Evolutionary conservation across 1,140 invertebrate genomes (phyloP).

Genomic region (Trypoxylus dichotomus): DNA sequence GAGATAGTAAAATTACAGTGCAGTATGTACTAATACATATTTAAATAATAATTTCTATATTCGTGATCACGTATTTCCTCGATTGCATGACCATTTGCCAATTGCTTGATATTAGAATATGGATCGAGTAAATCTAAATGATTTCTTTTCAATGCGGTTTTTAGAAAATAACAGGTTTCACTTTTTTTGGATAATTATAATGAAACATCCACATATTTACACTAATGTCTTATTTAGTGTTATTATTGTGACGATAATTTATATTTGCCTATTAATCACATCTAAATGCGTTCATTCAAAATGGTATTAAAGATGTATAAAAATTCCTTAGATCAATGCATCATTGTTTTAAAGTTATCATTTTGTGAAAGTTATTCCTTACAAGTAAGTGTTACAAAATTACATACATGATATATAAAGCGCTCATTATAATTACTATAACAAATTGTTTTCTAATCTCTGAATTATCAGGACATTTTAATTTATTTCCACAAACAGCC

Average conservation of each 20-base stretch:
- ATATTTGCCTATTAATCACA: neutral
- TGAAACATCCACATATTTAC: too few species aligned
- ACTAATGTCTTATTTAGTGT: neutral
- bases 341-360: neutral
- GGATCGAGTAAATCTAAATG: too few species aligned
- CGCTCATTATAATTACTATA: neutral
- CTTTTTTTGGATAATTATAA: too few species aligned
- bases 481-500: neutral
- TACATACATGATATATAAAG: neutral
- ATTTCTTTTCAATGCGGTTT: too few species aligned
- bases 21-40: too few species aligned
- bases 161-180: too few species aligned
- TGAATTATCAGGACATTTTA: neutral
- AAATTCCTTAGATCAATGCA: neutral
- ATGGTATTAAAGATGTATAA: neutral
- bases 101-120: too few species aligned
- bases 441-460: slow-evolving; percentile 7
- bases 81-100: too few species aligned
- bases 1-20: too few species aligned
- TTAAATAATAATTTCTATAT: too few species aligned
- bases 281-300: neutral
- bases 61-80: too few species aligned
- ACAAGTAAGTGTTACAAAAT: neutral
- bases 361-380: neutral
- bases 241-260: slow-evolving; percentile 3